Conservation (phyloP, 2,888 invertebrate genomes). For the Malacosoma neustria region DNA sequence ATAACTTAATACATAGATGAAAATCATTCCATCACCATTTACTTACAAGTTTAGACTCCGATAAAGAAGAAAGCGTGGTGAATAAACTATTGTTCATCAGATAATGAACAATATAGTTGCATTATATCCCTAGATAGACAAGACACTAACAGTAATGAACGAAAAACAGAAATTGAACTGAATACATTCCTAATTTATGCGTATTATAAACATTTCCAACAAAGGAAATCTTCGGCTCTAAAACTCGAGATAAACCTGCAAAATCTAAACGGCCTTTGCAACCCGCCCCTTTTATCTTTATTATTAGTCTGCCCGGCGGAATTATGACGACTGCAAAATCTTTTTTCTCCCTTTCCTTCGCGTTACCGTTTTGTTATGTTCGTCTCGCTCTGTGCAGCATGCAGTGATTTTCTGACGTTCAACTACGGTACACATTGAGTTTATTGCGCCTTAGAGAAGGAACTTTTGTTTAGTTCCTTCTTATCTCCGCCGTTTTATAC, state of each 20-base stretch:
- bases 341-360: constrained; percentile 35
- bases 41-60: too few relatives aligned
- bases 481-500: constrained; percentile 45
- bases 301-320: constrained; percentile 74
- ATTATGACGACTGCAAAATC: constrained; percentile 76
- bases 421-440: constrained; percentile 41
- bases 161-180: too few relatives aligned
- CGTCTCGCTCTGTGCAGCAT: constrained; percentile 37
- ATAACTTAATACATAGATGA: too few relatives aligned
- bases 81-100: too few relatives aligned
- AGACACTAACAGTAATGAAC: too few relatives aligned
- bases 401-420: constrained; percentile 55
- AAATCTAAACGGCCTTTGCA: constrained; percentile 15
- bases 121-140: too few relatives aligned
- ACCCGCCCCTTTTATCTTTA: constrained; percentile 63
- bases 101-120: too few relatives aligned
- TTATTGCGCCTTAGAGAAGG: constrained; percentile 48
- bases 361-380: constrained; percentile 3
- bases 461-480: constrained; percentile 45
- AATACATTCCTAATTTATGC: neutral
- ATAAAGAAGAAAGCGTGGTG: too few relatives aligned
- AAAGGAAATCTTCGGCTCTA: constrained; percentile 11
- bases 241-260: constrained; percentile 15
- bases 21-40: too few relatives aligned
- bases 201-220: neutral